Percentiles rank a stretch among this genome's conserved stretches.
These are phyloP conservation scores for Neodiprion pinetum DNA, from an alignment of 1,140 invertebrate species.

Conservation along the genomic window DNA sequence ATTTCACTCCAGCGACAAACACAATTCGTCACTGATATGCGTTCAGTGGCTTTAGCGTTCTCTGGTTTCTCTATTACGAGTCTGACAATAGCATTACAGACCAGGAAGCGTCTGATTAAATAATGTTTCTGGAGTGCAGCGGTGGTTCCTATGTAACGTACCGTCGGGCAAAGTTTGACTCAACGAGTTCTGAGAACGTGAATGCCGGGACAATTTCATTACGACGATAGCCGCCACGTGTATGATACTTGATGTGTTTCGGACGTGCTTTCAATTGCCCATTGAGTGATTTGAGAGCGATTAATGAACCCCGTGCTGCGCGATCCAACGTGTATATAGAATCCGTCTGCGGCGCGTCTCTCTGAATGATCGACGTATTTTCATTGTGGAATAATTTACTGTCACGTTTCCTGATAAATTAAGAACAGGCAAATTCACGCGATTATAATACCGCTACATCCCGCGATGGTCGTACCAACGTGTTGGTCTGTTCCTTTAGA, in stretches of 20 bases:
- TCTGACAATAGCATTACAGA: neutral
- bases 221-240: neutral
- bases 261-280: neutral
- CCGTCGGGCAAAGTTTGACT: neutral
- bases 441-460: too few relatives aligned
- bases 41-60: neutral
- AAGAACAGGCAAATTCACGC: too few relatives aligned
- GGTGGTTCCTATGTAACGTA: neutral
- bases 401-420: too few relatives aligned
- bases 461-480: too few relatives aligned
- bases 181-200: neutral
- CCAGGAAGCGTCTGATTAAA: conserved; percentile 4
- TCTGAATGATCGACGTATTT: too few relatives aligned
- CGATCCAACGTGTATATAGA: neutral
- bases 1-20: too few relatives aligned
- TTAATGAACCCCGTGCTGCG: neutral
- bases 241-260: neutral
- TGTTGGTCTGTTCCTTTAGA: too few relatives aligned
- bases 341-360: too few relatives aligned
- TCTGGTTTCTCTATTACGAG: neutral
- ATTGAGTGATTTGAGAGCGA: neutral
- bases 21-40: neutral
- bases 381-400: too few relatives aligned
- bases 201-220: neutral
- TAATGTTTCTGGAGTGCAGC: neutral